Evolutionary conservation across 2,113 vertebrate genomes (phyloP), one percentile per base, ranked within the genome.

Genomic region (Hypomesus transpacificus): DNA sequence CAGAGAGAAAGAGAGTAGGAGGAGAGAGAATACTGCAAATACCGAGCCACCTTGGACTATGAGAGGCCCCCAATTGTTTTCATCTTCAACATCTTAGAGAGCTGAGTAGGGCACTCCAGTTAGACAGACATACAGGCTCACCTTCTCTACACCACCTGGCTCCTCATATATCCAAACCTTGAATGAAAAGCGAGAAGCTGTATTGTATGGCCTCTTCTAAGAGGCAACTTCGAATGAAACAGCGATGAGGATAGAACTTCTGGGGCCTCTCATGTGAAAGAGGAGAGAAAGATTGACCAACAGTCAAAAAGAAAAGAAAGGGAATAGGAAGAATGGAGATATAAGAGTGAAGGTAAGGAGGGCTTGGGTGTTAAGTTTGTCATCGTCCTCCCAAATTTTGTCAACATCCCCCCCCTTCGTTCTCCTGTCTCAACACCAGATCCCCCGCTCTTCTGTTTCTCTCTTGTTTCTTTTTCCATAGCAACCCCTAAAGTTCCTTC

Each of bases 101-200:
- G 39, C 9, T 85, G 85, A 84, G 83, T 82, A 88, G 80, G 82
- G 65, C 83, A 84, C 84, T 83, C 88, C 70, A 69, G 83, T 76
- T 68, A 20, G 76, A 71, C 64, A 28, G 24, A 26, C 62, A 74
- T 85, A 79, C 77, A 75, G 76, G 77, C 13, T 64, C 18, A 39
- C 6, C 34, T 34, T 65, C 17, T 50, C 34, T 2, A 9, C 63
- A 18, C 6, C 63, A 39, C 63, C 59, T 75, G 17, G 69, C 66
- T 56, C 54, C 54, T 57, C 71, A 63, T 22, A 69, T 58, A 80
- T 84, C 61, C 65, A 5, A 56, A 9, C 54, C 54, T 18, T 5
- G 54, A 2, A 46, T 11, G 39, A 46, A 46, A 46, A 46, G 39
- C 39, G 8, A 46, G 39, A 46, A 11, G 4, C 39, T 46, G 39